A percentile compares a stretch with the other conserved stretches of the same genome.
phyloP scores from a whole-genome alignment of 2,797 vertebrate genomes.

The Acanthis flammea region DNA sequence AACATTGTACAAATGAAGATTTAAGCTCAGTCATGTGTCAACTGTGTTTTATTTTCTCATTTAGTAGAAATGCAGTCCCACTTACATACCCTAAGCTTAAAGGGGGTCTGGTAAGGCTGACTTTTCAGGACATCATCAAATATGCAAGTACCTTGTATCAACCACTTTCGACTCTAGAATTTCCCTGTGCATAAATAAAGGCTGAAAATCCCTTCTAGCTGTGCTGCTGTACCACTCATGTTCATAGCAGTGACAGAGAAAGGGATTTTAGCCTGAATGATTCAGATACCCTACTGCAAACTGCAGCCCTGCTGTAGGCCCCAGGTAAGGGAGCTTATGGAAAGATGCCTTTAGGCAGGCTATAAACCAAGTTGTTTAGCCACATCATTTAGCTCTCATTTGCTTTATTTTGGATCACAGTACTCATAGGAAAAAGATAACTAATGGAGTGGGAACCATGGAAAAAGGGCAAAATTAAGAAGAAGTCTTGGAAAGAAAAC shows the following conservation, averaged over 20 bases:
- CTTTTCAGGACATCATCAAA: not conserved
- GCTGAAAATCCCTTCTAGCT: not conserved
- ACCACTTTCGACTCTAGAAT: not conserved
- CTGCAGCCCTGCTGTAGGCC: not conserved
- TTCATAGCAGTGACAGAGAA: not conserved
- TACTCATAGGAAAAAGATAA: not conserved
- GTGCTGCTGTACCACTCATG: not conserved
- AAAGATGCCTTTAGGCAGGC: not conserved
- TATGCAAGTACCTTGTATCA: not conserved
- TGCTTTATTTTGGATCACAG: not conserved
- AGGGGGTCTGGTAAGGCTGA: not conserved
- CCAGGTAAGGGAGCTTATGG: not conserved
- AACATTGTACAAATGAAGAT: not conserved
- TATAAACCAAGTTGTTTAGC: not conserved
- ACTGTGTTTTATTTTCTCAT: not conserved
- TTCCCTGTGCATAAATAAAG: not conserved
- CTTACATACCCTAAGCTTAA: not conserved
- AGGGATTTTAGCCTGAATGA: not conserved
- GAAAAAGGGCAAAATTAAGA: slow-evolving; percentile 20
- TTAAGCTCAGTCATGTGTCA: not conserved
- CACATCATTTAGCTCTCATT: not conserved
- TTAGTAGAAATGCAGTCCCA: not conserved
- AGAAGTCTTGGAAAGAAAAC: slow-evolving; percentile 19
- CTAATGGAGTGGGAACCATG: not conserved
- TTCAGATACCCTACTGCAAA: not conserved